Evolutionary conservation across 2,113 vertebrate species (phyloP).

Genomic region (Sula dactylatra): DNA sequence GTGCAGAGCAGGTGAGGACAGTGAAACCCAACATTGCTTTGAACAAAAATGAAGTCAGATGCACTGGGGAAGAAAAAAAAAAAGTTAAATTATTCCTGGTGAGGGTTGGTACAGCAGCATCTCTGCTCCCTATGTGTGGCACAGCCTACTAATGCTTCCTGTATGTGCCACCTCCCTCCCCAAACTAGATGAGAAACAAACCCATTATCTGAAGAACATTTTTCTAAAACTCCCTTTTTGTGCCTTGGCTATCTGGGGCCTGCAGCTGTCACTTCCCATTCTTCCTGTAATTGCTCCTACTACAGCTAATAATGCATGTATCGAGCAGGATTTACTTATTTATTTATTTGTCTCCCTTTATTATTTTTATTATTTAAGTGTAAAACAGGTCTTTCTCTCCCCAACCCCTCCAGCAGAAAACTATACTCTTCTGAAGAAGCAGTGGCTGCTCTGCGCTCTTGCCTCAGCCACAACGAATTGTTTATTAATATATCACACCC

Average conservation of each 20-base stretch:
- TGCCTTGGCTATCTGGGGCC: conserved; percentile 65
- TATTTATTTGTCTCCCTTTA: conserved; percentile 52
- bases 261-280: conserved; percentile 70
- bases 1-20: neutral
- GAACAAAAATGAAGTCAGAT: neutral
- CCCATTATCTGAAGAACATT: conserved; percentile 60
- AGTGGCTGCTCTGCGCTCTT: neutral
- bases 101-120: neutral
- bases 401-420: neutral
- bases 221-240: conserved; percentile 62
- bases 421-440: neutral
- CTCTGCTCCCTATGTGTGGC: neutral
- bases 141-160: neutral
- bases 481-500: neutral
- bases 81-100: neutral
- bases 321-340: conserved; percentile 46
- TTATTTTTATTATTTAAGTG: conserved; percentile 44
- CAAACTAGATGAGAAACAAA: conserved; percentile 40
- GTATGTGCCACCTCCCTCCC: neutral
- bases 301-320: conserved; percentile 62
- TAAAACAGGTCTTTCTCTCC: neutral
- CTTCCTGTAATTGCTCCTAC: conserved; percentile 69
- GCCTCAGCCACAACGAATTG: neutral
- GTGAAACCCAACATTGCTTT: neutral
- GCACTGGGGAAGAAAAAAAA: neutral